Percentiles rank a stretch among this genome's conserved stretches.
These are phyloP conservation scores for Aplodontia rufa DNA, from an alignment of 2,113 vertebrate species.

Conservation along the genomic window DNA sequence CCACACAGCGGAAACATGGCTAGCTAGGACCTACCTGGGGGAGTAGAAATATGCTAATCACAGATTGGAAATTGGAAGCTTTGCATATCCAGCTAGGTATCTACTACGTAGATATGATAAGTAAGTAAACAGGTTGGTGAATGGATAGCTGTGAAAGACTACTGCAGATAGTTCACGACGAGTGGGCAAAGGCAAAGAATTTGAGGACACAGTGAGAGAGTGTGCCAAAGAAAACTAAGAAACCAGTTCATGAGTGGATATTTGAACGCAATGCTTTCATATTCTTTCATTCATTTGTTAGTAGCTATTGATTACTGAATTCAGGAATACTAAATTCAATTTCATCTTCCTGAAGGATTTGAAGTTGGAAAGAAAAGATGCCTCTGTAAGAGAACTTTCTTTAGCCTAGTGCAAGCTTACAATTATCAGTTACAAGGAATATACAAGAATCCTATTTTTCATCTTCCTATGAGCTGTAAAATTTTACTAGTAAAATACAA, in stretches of 20 bases:
- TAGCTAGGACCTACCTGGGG: background rate
- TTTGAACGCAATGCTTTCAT: background rate
- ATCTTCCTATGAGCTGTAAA: background rate
- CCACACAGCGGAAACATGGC: background rate
- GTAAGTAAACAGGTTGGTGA: background rate
- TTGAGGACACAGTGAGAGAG: background rate
- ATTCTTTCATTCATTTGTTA: background rate
- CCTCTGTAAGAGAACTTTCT: background rate
- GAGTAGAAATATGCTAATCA: background rate
- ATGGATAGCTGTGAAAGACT: background rate
- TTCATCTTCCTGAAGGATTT: background rate
- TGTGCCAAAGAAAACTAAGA: background rate
- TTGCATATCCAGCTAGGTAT: background rate
- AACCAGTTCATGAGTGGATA: background rate
- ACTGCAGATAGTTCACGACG: background rate
- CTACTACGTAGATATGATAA: background rate
- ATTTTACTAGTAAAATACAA: conserved; percentile 25
- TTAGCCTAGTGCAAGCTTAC: background rate
- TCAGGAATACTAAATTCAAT: background rate
- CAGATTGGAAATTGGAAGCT: background rate
- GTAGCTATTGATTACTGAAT: conserved; percentile 3
- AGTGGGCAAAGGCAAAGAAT: background rate
- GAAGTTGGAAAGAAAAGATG: background rate
- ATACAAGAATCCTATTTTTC: background rate
- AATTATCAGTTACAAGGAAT: background rate